phyloP scores from a whole-genome alignment of 2,888 invertebrate species.

The Coleophora flavipennella region DNA sequence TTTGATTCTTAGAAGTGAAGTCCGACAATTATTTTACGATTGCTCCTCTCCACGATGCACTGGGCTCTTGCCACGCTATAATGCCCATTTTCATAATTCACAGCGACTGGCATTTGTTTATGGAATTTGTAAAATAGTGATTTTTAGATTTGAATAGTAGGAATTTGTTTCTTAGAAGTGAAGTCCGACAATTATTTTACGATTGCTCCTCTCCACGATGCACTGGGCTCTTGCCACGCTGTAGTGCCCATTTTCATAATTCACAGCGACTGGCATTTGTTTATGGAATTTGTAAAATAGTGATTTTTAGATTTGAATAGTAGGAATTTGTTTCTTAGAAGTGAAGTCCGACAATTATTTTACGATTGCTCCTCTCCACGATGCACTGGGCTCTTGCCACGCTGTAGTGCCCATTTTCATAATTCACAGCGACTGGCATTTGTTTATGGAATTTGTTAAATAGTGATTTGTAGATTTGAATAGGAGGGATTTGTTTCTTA shows the following conservation, averaged over 20 bases:
- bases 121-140: too few relatives aligned
- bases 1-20: constrained; percentile 28
- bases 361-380: constrained; percentile 43
- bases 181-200: constrained; percentile 48
- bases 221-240: constrained; percentile 42
- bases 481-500: too few relatives aligned
- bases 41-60: constrained; percentile 36
- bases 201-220: constrained; percentile 41
- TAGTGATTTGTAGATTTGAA: too few relatives aligned
- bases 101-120: too few relatives aligned
- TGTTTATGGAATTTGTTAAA: too few relatives aligned
- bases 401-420: constrained; percentile 41
- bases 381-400: constrained; percentile 42
- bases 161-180: too few relatives aligned
- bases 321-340: too few relatives aligned
- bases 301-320: too few relatives aligned
- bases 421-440: constrained; percentile 25
- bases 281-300: too few relatives aligned
- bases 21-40: constrained; percentile 52
- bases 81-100: constrained; percentile 48
- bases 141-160: too few relatives aligned
- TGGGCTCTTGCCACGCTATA: constrained; percentile 41
- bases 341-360: constrained; percentile 45
- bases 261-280: constrained; percentile 15
- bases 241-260: constrained; percentile 46